Evolutionary conservation across 1,140 invertebrate genomes (phyloP), one percentile per base, ranked within the genome.

Genomic region (Tetraneura akinire): DNA sequence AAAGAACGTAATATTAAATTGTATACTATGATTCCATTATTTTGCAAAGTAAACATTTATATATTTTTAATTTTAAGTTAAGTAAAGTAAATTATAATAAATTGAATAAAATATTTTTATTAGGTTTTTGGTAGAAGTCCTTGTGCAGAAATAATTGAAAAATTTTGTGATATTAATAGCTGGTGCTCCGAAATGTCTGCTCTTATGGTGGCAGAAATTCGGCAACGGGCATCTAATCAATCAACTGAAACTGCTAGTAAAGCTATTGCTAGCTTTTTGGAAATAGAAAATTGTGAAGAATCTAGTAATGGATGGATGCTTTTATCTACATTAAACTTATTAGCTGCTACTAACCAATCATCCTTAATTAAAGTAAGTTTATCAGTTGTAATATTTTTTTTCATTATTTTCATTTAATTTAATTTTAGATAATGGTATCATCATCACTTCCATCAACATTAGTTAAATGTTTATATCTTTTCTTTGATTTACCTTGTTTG

Each of bases 401-500:
- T 14, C 0, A 23, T 9, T 32, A 11, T 21, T 64, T 57, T 23
- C 1, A 47, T 66, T 80, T 53, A 23, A 23, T 73, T 80, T 80
- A 23, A 73, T 85, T 87, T 64, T 84, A 96, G 92, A 92, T 97
- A 51, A 97, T 99, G 94, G 97, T 96, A 78, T 92, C 94, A 68
- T 94, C 94, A 66, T 92, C 95, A 26, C 92, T 99, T 82, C 97
- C 98, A 51, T 98, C 96, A 80, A 99, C 98, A 45, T 88, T 99
- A 84, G 97, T 99, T 8, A 99, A 99, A 89, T 98, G 97, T 88
- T 88, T 99, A 47, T 99, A 99, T 86, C 87, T 99, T 81, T 99
- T 99, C 87, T 99, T 99, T 87, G 98, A 99, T 88, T 88, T 99
- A 64, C 96, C 97, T 55, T 91, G 93, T 87, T 91, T 95, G 87